Evolutionary conservation across 1,140 invertebrate species (phyloP), one percentile per base, ranked within the genome.

Genomic region (Brachionus rubens): DNA sequence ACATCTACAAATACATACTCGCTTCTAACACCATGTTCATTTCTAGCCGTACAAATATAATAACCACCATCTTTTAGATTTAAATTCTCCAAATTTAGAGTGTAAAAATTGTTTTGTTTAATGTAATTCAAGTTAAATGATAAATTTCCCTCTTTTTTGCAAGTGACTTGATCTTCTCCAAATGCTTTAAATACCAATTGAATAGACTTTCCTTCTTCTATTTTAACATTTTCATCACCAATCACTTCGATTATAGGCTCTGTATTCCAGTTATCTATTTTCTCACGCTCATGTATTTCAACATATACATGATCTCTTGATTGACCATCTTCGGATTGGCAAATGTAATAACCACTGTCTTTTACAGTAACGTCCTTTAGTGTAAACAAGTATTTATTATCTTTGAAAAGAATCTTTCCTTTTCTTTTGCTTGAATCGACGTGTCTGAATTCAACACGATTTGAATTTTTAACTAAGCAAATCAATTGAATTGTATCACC

Each of bases 1-100:
- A 59, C 54, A n/a, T n/a, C 36, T 16, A 59, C 54, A 59, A 33
- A 59, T 16, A 59, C 54, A 59, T 59, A 59, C 9, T 19, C 54
- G 36, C 30, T 59, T 59, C 30, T 59, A 7, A 36, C 33, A 36
- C 33, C 33, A 36, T 36, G 14, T 7, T 46, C 43, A 46, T 14
- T 46, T 3, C 14, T 7, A 46, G 14, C 43, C 4, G 43, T 14
- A 46, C 43, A 46, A 46, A 14, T 14, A 46, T 46, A 46, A 14
- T 46, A 14, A 19, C 54, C 54, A 1, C 28, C 33, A 36, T 59
- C 28, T 7, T 14, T 7, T 40, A 33, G 36, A 40, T 12, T 12
- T 40, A 40, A 6, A 40, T 40, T 40, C 12, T 40, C 36, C 12
- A 40, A 6, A 6, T 12, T 40, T 40, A 40, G 36, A 40, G 12